Conservation (phyloP, 2,113 vertebrate species). For the Centropristis striata region DNA sequence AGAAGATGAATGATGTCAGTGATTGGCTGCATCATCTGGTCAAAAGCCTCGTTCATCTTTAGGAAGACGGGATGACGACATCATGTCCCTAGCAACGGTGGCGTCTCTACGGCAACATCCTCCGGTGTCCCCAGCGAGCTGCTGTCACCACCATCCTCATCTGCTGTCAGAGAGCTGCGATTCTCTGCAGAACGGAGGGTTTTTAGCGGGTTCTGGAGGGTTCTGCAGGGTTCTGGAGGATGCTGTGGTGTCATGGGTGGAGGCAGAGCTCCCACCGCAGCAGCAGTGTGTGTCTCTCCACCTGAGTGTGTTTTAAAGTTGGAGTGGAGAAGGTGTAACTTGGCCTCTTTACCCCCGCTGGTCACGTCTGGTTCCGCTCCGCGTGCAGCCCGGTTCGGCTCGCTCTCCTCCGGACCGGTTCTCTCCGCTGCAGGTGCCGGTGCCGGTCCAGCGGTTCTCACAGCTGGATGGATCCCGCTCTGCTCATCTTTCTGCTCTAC, state of each 20-base stretch:
- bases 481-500: slow-evolving; percentile 93
- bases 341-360: no score
- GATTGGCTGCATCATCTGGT: neutral
- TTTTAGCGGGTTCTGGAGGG: no score
- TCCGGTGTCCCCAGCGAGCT: slow-evolving; percentile 54
- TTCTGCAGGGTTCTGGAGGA: slow-evolving; percentile 10
- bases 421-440: neutral
- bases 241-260: slow-evolving; percentile 29
- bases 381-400: neutral
- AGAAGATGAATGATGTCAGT: neutral
- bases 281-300: slow-evolving; percentile 11
- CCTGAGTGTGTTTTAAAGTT: slow-evolving; percentile 47
- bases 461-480: slow-evolving; percentile 88
- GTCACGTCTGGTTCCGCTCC: no score
- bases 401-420: neutral
- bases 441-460: slow-evolving; percentile 21
- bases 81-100: slow-evolving; percentile 80
- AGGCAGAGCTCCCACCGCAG: slow-evolving; percentile 9
- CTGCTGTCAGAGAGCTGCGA: slow-evolving; percentile 26
- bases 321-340: slow-evolving; percentile 31
- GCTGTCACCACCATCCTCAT: slow-evolving; percentile 38
- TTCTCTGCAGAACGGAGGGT: neutral
- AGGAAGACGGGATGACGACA: slow-evolving; percentile 59
- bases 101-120: slow-evolving; percentile 85
- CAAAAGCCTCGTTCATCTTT: slow-evolving; percentile 31